Base-by-base conservation (phyloP, 2,113 vertebrate genomes). In the Pseudorhombus dupliciocellatus region DNA sequence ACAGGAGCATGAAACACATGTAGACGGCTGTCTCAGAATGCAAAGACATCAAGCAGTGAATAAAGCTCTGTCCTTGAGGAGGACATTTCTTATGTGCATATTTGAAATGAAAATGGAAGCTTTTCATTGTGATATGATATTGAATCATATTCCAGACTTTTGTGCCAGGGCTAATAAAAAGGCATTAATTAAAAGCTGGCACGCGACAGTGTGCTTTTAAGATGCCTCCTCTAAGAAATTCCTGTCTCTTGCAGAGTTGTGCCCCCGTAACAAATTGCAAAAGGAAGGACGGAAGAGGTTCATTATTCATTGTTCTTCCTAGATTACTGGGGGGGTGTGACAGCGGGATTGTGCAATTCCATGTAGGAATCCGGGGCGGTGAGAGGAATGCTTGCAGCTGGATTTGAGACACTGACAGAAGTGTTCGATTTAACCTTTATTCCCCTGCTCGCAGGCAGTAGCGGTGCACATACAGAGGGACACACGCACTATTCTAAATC, bases 341-440 rank as follows among this genome's bases (percentile, higher is more conserved):
- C 74, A 68, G 82, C 81, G 66, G 77, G 84, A 88, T 94, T 94
- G 94, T 90, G 92, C 91, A 94, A 94, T 92, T 86, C 83, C 57
- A 5, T 77, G 77, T 70, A 87, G 93, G 92, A 95, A 94, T 91
- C 85, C 40, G 68, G 92, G 92, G 93, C 83, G 78, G 87, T 83
- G 60, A 83, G 79, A 89, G 73, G 91, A 91, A 92, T 88, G 88
- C 75, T 75, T 87, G 86, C 88, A 87, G 89, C 84, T 92, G 90
- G 87, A 90, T 28, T 65, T 66, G 57, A 84, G 78, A 91, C 88
- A 90, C 80, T 79, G 85, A 84, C 88, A 79, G 85, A 88, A 89
- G 85, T 91, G 91, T 93, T 91, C 73, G 5, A 79, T 86, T 81
- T 86, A 81, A 85, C 86, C 82, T 89, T 87, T 81, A 37, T 79